Base-by-base conservation (phyloP, 2,888 invertebrate species). In the Crossocerus cetratus region DNA sequence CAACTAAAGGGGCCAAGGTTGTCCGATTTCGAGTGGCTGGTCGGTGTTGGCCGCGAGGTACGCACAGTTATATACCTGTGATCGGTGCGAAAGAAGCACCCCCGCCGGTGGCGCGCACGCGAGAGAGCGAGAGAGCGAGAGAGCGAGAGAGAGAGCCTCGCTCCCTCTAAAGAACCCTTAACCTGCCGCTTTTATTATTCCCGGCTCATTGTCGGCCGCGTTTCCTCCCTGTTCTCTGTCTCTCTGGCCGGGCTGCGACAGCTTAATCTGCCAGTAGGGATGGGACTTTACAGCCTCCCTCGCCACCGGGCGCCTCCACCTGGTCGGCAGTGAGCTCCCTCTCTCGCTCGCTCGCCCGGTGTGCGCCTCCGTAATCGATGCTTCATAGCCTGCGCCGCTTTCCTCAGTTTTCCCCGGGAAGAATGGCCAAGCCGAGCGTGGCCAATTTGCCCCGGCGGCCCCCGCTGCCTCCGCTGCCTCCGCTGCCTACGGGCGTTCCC, bases 181-280 rank as follows among this genome's bases (percentile, higher is more conserved):
- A 84, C 82, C 84, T 80, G 82, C 75, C 71, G 74, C 49, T 76
- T 84, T 84, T 81, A 86, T 84, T 83, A 83, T 84, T 76, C 78
- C 65, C 71, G 67, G 75, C 76, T 74, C 72, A 78, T 75, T 78
- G 76, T 75, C 65, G 67, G 71, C 8, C 32, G 32, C 32, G 32
- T 32, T 11, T 32, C 32, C 8, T 32, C 8, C 2, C 32, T 32
- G 5, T 72, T 69, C 64, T 65, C n/a, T n/a, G n/a, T 68, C 77
- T 67, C 67, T 83, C 69, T 74, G 74, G 77, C 78, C n/a, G n/a
- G n/a, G n/a, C 74, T 77, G 73, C 80, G 67, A 77, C 73, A 74
- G 82, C 80, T 80, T 82, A 82, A 86, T 85, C 80, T 76, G 66
- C 76, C 77, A 71, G 76, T 65, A 76, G 74, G 74, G 78, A 80